These are phyloP conservation scores for Bradypus variegatus DNA, from an alignment of 2,797 vertebrate species.

Conservation along the genomic window DNA sequence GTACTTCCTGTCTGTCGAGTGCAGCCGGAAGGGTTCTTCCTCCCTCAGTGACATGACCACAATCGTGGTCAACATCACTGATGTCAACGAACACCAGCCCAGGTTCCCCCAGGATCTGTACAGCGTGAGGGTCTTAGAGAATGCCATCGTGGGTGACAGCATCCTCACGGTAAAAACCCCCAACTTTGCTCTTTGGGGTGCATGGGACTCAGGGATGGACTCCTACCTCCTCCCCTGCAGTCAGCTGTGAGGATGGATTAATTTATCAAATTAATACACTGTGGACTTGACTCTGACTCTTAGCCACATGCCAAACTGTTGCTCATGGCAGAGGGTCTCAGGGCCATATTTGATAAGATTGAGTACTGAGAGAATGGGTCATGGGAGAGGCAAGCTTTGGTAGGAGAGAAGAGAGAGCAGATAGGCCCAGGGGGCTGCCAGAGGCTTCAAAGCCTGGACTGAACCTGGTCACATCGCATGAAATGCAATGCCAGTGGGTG, in stretches of 20 bases:
- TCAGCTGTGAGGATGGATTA: neutral
- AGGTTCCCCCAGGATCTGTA: constrained; percentile 82
- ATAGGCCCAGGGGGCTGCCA: neutral
- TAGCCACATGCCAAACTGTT: neutral
- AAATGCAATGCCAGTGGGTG: neutral
- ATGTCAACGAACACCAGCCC: constrained; percentile 90
- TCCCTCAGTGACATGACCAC: constrained; percentile 85
- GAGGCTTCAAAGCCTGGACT: neutral
- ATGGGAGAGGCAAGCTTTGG: neutral
- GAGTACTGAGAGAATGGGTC: neutral
- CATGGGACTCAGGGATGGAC: neutral
- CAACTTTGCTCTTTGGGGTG: neutral
- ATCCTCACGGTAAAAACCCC: constrained; percentile 81
- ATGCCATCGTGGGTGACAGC: constrained; percentile 78
- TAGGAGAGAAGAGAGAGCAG: neutral
- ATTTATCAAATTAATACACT: neutral
- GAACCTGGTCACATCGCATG: neutral
- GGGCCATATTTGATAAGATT: neutral
- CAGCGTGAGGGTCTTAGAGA: constrained; percentile 80
- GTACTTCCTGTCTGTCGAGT: constrained; percentile 91
- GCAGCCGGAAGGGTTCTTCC: constrained; percentile 80
- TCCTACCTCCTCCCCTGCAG: neutral
- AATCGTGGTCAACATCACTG: constrained; percentile 88
- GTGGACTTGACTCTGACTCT: neutral
- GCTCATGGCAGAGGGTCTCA: neutral